Base-by-base conservation (phyloP, 2,113 vertebrate species). In the Gyps fulvus region DNA sequence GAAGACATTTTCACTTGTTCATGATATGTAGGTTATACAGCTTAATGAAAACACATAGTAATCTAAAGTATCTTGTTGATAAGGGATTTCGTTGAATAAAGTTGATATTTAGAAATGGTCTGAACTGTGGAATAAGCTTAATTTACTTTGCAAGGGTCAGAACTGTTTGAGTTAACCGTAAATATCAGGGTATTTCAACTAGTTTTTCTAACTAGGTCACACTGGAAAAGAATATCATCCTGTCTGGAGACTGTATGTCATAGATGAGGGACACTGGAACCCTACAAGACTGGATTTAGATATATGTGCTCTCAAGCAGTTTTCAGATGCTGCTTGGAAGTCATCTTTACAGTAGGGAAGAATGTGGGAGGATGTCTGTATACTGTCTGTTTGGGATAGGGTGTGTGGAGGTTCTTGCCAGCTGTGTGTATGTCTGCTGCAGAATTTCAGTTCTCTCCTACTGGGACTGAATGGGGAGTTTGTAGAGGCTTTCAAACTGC, bases 301-400 rank as follows among this genome's bases (percentile, higher is more conserved):
- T 49, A 40, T 57, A 6, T 2, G 10, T 52, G 42, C 62, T 66
- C 20, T 71, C 38, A 23, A 19, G 45, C 42, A 47, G 12, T 61
- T 67, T 76, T 72, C 3, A 2, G 38, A 23, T 52, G 47, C 52
- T 61, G 9, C 45, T 22, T 85, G 63, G 32, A 58, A 66, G 18
- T 73, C 31, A 18, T n/a, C 42, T 58, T 72, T 65, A 17, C 26
- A 63, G 14, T 47, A 65, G 55, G 40, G 54, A 43, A 73, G 31
- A 50, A 45, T 5, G 12, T 54, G 40, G 45, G 62, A 34, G 59
- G 78, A 25, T 6, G 3, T 42, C 20, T 0, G 0, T 47, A 2
- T 62, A 9, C 26, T 27, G 61, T 15, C 74, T 42, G 26, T 63
- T 19, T 59, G 55, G 29, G 42, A 20, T 49, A 10, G 77, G 31